Conservation (phyloP, 1,140 invertebrate species). For the Sipha flava region DNA sequence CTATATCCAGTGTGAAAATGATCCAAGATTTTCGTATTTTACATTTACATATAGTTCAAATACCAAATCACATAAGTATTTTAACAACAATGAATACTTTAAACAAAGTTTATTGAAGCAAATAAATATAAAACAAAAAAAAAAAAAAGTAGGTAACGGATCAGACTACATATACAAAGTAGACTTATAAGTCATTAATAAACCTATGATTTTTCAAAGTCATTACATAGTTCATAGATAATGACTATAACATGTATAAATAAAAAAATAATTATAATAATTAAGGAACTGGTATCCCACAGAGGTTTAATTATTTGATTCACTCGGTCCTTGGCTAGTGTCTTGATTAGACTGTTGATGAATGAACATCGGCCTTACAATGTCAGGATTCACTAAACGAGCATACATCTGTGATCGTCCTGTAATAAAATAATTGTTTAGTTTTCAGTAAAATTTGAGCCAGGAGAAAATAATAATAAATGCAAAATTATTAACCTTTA, state of each 20-base stretch:
- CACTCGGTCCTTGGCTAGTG: background rate
- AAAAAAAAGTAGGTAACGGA: slow-evolving; percentile 20
- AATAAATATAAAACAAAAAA: background rate
- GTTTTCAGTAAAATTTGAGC: background rate
- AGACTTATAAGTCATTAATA: background rate
- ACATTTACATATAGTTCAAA: background rate
- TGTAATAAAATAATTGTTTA: background rate
- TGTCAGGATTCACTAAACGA: slow-evolving; percentile 34
- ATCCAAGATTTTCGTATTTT: background rate
- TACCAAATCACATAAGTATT: background rate
- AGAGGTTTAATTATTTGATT: slow-evolving; percentile 20
- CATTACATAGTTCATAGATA: background rate
- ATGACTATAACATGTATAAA: slow-evolving; percentile 5
- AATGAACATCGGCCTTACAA: slow-evolving; percentile 35
- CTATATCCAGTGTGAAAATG: too few species aligned
- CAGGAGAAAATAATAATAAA: background rate
- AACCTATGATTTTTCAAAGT: background rate
- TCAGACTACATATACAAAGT: slow-evolving; percentile 17
- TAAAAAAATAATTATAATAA: background rate
- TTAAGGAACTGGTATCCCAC: slow-evolving; percentile 21
- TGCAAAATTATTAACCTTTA: background rate
- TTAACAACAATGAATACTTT: background rate
- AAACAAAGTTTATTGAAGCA: slow-evolving; percentile 15
- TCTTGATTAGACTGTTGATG: background rate
- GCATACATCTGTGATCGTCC: slow-evolving; percentile 35